Base-by-base conservation (phyloP, 2,113 vertebrate genomes). In the Recurvirostra avosetta region DNA sequence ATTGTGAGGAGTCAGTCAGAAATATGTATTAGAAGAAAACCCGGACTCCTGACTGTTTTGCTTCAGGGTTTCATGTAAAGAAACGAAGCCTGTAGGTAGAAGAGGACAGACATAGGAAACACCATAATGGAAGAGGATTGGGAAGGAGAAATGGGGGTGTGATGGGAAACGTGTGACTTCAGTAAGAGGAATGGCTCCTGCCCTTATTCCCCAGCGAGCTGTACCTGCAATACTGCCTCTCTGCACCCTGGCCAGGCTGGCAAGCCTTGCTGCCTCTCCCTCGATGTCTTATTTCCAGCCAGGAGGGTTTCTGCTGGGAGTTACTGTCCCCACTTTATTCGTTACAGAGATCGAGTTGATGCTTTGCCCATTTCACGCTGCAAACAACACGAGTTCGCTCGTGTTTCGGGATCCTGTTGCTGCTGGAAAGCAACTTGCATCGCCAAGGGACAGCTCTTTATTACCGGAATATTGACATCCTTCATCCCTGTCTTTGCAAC, bases 201-300 rank as follows among this genome's bases (percentile, higher is more conserved):
- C 58, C 77, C 6, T 70, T 84, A 34, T 0, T 92, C 53, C 66
- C 34, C 1, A 0, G 25, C 0, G 7, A 76, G 2, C 52, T 72
- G 38, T 26, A 20, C 71, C 47, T 79, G 62, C 18, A 38, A 14
- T 72, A 40, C 32, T 18, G 75, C 50, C 86, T 68, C 2, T 0
- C 29, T 72, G 49, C 78, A 10, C 29, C 34, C 52, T 12, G 25
- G 49, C 30, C 62, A 76, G 67, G 38, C 83, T 83, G 71, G 45
- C 36, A 27, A 71, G 43, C n/a, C 38, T n/a, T 59, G 41, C 55
- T 80, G 41, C 9, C 3, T 40, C 59, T 77, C 70, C 43, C 15
- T 81, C 1, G 0, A 8, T 8, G 15, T 63, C 55, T 67, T 36
- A 8, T 84, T 91, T 77, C 59, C 59, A 95, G 27, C 49, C 49